A percentile compares a stretch with the other conserved stretches of the same genome.
Conservation (phyloP, 2,888 invertebrate species). For the Corbicula japonica region DNA sequence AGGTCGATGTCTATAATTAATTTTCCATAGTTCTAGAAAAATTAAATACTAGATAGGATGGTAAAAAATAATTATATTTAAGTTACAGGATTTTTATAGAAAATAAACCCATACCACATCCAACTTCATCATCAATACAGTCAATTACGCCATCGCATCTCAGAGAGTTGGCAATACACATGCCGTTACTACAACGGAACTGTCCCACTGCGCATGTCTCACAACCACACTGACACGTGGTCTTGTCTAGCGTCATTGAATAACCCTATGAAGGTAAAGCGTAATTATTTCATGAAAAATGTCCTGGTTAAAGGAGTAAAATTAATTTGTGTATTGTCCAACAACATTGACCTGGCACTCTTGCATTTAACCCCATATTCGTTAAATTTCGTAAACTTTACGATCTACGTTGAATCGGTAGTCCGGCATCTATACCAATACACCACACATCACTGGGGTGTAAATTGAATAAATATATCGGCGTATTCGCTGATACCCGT, state of each 20-base stretch:
- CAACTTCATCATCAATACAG: constrained; percentile 82
- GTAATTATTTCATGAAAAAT: background rate
- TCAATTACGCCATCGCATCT: constrained; percentile 85
- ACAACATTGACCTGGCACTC: background rate
- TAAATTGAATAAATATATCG: too few relatives aligned
- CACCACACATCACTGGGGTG: background rate
- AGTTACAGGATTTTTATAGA: background rate
- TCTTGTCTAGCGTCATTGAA: constrained; percentile 61
- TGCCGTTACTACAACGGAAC: constrained; percentile 82
- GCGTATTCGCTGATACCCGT: too few relatives aligned
- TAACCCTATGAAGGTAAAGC: constrained; percentile 45
- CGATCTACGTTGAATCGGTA: too few relatives aligned
- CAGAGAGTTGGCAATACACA: constrained; percentile 80
- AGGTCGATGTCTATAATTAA: background rate
- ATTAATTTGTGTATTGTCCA: background rate
- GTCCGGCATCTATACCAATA: too few relatives aligned
- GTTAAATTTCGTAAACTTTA: too few relatives aligned
- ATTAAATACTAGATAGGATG: too few relatives aligned
- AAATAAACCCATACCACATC: constrained; percentile 69
- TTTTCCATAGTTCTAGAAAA: too few relatives aligned
- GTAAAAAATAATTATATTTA: background rate
- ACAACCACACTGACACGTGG: constrained; percentile 74
- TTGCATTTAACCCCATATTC: too few relatives aligned
- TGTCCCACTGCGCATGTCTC: constrained; percentile 68
- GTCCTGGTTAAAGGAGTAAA: background rate